These are phyloP conservation scores for Polypterus bichir DNA, from an alignment of 2,113 vertebrate species.

Conservation along the genomic window DNA sequence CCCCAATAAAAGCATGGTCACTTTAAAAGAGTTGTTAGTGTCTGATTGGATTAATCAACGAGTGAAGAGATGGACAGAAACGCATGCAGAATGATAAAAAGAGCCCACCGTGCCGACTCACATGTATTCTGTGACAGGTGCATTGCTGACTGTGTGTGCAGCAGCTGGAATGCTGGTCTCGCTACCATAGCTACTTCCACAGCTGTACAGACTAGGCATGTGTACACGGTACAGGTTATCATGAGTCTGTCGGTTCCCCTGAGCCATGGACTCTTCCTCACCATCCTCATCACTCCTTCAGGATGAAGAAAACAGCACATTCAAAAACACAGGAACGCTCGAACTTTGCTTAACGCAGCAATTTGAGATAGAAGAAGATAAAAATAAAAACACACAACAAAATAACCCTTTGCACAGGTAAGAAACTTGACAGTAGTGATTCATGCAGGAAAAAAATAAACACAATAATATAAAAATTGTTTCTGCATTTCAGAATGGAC, in stretches of 20 bases:
- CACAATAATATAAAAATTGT: too few relatives aligned
- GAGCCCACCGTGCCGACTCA: slow-evolving; percentile 42
- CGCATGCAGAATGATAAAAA: not conserved
- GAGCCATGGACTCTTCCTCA: slow-evolving; percentile 73
- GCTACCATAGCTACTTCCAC: slow-evolving; percentile 93
- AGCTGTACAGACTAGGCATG: slow-evolving; percentile 97
- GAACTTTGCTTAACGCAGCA: not conserved
- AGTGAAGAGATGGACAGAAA: not conserved
- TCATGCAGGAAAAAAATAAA: too few relatives aligned
- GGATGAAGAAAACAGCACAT: slow-evolving; percentile 22
- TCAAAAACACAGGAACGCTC: slow-evolving; percentile 13
- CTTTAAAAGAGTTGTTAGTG: too few relatives aligned
- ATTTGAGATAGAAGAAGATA: not conserved
- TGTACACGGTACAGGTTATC: slow-evolving; percentile 95
- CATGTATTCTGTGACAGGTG: slow-evolving; percentile 96
- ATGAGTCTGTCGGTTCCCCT: slow-evolving; percentile 71
- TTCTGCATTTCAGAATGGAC: slow-evolving; percentile 9
- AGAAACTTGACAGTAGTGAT: too few relatives aligned
- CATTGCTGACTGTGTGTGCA: slow-evolving; percentile 95
- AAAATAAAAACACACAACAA: too few relatives aligned
- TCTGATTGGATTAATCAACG: too few relatives aligned
- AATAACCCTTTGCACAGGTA: too few relatives aligned
- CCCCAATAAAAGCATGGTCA: too few relatives aligned
- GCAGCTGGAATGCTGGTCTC: slow-evolving; percentile 90
- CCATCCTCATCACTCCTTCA: slow-evolving; percentile 74